A percentile compares a stretch with the other conserved stretches of the same genome.
Evolutionary conservation across 1,140 invertebrate species (phyloP).

Genomic region (Onthophagus taurus): DNA sequence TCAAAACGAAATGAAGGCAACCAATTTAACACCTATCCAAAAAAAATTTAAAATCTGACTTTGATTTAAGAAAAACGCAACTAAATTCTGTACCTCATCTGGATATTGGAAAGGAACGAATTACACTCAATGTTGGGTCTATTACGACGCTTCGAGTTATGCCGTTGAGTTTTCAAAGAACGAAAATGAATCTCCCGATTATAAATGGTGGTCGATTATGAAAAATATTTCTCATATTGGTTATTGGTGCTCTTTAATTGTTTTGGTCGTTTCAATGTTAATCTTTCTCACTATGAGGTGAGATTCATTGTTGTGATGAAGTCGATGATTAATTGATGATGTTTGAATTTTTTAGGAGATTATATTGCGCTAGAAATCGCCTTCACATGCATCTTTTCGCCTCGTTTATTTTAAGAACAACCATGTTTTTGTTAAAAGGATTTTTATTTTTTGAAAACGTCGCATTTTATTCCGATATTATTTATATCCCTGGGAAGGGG

Average conservation of each 20-base stretch:
- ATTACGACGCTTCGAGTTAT: slow-evolving; percentile 13
- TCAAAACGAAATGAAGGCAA: slow-evolving; percentile 1
- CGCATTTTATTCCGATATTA: slow-evolving; percentile 36
- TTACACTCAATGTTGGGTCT: slow-evolving; percentile 42
- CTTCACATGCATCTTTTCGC: slow-evolving; percentile 59
- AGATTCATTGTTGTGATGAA: slow-evolving; percentile 34
- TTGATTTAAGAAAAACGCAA: slow-evolving; percentile 42
- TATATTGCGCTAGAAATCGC: slow-evolving; percentile 58
- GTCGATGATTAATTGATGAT: slow-evolving; percentile 9
- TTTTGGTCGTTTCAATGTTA: slow-evolving; percentile 53
- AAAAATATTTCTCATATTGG: slow-evolving; percentile 58
- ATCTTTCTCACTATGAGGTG: slow-evolving; percentile 62
- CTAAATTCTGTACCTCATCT: slow-evolving; percentile 43
- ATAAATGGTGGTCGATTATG: slow-evolving; percentile 51
- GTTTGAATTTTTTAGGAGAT: slow-evolving; percentile 43
- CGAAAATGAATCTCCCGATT: slow-evolving; percentile 24
- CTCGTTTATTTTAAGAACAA: slow-evolving; percentile 55
- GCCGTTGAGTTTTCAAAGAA: slow-evolving; percentile 13
- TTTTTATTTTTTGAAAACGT: slow-evolving; percentile 47
- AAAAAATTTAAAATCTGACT: not conserved
- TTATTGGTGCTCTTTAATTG: slow-evolving; percentile 56
- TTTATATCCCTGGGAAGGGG: slow-evolving; percentile 17
- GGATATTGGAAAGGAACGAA: slow-evolving; percentile 57
- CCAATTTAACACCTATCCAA: not conserved
- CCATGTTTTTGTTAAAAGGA: slow-evolving; percentile 51